A percentile compares a stretch with the other conserved stretches of the same genome.
Conservation (phyloP, 2,797 vertebrate genomes). For the Trachurus trachurus region DNA sequence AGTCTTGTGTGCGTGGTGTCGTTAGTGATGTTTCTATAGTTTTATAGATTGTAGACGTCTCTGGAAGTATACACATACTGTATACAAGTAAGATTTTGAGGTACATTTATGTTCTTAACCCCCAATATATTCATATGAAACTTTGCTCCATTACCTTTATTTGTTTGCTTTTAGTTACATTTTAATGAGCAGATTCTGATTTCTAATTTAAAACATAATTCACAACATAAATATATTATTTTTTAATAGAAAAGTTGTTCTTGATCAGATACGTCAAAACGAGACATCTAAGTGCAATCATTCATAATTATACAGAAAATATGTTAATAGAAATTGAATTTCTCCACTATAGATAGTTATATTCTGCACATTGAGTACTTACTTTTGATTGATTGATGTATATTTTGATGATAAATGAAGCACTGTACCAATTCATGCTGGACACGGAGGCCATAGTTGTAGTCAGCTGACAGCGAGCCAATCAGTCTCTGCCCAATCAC, state of each 20-base stretch:
- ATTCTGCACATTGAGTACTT: too few species aligned
- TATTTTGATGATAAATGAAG: too few species aligned
- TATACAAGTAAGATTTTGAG: neutral
- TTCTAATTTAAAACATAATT: neutral
- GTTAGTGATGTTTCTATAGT: slow-evolving; percentile 33
- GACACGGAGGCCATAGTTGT: too few species aligned
- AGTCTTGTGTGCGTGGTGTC: slow-evolving; percentile 57
- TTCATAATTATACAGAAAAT: neutral
- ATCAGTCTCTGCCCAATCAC: too few species aligned
- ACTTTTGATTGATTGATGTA: too few species aligned
- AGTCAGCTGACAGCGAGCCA: too few species aligned
- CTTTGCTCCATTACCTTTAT: neutral
- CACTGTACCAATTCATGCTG: too few species aligned
- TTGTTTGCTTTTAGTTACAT: neutral
- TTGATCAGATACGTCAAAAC: neutral
- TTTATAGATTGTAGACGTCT: too few species aligned
- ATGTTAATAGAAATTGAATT: neutral
- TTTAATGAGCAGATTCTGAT: neutral
- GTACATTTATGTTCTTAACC: neutral
- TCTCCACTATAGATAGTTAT: too few species aligned
- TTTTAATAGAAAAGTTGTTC: too few species aligned
- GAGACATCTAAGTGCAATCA: too few species aligned
- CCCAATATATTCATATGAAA: too few species aligned
- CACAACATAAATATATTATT: neutral
- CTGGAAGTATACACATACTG: neutral